These are phyloP conservation scores for Chelonia mydas DNA, from an alignment of 2,797 vertebrate genomes.

Conservation along the genomic window DNA sequence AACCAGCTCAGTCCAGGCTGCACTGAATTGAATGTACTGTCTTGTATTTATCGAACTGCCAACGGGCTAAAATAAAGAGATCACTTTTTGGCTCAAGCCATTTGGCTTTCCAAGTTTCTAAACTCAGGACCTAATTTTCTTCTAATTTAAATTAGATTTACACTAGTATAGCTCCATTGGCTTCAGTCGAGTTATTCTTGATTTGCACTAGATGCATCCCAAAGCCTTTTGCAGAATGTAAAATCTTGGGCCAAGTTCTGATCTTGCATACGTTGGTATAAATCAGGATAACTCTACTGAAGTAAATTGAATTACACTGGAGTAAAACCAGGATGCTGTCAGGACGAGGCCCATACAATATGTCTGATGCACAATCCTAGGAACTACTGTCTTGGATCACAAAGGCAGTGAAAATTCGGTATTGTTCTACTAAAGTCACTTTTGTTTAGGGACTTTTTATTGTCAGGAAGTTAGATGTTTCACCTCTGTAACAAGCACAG, in stretches of 20 bases:
- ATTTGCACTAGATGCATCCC: not conserved
- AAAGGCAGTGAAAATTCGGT: not conserved
- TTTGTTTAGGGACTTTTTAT: not conserved
- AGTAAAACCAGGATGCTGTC: not conserved
- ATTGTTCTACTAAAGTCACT: rapidly evolving
- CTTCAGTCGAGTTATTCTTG: not conserved
- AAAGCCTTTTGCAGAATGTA: not conserved
- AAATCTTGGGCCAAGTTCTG: not conserved
- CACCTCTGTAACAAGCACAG: not conserved
- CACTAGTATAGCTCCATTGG: too few relatives aligned
- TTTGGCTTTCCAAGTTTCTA: rapidly evolving
- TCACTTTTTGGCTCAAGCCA: rapidly evolving
- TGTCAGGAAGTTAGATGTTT: not conserved
- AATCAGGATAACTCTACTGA: rapidly evolving
- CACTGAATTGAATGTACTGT: rapidly evolving
- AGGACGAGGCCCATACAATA: not conserved
- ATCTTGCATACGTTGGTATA: not conserved
- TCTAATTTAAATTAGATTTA: too few relatives aligned
- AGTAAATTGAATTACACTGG: rapidly evolving
- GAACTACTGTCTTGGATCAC: not conserved
- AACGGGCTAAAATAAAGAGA: not conserved
- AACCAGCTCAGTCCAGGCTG: rapidly evolving
- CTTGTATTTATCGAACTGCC: rapidly evolving
- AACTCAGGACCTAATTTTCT: too few relatives aligned
- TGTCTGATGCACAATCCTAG: not conserved